Base-by-base conservation (phyloP, 2,113 vertebrate genomes). In the Climacteris rufus region DNA sequence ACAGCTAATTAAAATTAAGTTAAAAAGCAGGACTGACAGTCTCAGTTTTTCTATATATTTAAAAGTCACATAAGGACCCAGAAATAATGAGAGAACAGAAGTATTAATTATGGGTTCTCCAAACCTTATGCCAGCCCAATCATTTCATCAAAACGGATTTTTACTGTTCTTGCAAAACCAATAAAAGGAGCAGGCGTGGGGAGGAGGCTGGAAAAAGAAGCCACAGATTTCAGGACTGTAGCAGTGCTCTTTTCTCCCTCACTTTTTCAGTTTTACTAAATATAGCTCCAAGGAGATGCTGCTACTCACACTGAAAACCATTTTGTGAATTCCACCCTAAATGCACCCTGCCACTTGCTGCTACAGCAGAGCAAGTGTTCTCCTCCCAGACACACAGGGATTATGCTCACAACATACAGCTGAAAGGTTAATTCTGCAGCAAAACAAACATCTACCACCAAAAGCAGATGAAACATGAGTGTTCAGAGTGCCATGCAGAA, bases 1-100 rank as follows among this genome's bases (percentile, higher is more conserved):
- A 60, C 27, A 88, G 64, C 49, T 93, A 86, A 94, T 94, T 87
- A 90, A 68, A 89, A 88, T 93, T 64, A 83, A 95, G 49, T 13
- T 13, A 74, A 87, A 94, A 90, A 88, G 40, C 24, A 94, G 50
- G 37, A n/a, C 30, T 64, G 63, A 47, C 47, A 84, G n/a, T 49
- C 63, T 39, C 25, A 10, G 20, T 68, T 70, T 90, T 64, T 83
- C 53, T 33, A 20, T 17, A 12, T 72, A 72, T 80, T 68, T 80
- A 44, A 21, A 47, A 90, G 44, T 74, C 78, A 72, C 18, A 10
- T 39, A 79, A 74, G 17, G 2, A 1, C 8, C 8, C 59, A 74
- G 59, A 74, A 89, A 86, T 57, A 85, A 79, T 49, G 24, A 42
- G 25, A 85, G 37, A 61, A 68, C 16, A 74, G 35, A 63, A 61